A percentile compares a stretch with the other conserved stretches of the same genome.
Conservation (phyloP, 2,113 vertebrate species). For the Glaucomys volans region DNA sequence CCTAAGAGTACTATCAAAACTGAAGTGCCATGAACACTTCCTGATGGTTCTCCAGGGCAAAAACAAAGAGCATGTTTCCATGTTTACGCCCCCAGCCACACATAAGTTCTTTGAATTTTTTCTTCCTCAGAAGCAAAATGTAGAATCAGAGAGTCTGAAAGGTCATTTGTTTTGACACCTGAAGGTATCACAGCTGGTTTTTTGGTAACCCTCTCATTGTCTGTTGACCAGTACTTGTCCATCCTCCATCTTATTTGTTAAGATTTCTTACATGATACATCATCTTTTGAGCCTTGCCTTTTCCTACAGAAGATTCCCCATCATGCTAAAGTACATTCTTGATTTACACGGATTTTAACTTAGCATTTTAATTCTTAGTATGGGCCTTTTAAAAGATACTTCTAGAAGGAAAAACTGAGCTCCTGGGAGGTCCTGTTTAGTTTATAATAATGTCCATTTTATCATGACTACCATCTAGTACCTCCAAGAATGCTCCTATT, state of each 20-base stretch:
- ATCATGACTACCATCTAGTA: neutral
- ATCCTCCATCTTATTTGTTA: slow-evolving; percentile 10
- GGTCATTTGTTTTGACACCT: slow-evolving; percentile 28
- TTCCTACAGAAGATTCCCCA: neutral
- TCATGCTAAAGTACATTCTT: slow-evolving; percentile 24
- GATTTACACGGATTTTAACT: slow-evolving; percentile 23
- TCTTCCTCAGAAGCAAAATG: slow-evolving; percentile 32
- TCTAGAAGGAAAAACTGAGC: slow-evolving; percentile 41
- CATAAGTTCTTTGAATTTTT: neutral
- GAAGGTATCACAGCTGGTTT: slow-evolving; percentile 48
- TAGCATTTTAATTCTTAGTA: slow-evolving; percentile 1
- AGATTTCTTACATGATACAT: neutral
- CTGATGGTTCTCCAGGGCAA: neutral
- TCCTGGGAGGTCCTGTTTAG: neutral
- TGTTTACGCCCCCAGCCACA: neutral
- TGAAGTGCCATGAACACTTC: neutral
- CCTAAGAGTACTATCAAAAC: neutral
- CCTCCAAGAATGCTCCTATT: neutral
- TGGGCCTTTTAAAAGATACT: neutral
- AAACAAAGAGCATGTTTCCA: neutral
- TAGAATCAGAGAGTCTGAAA: slow-evolving; percentile 51
- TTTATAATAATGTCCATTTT: neutral
- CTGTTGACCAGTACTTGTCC: neutral
- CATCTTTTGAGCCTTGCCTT: slow-evolving; percentile 51
- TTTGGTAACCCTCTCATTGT: slow-evolving; percentile 39